Conservation (phyloP, 2,113 vertebrate species). For the Ondatra zibethicus region DNA sequence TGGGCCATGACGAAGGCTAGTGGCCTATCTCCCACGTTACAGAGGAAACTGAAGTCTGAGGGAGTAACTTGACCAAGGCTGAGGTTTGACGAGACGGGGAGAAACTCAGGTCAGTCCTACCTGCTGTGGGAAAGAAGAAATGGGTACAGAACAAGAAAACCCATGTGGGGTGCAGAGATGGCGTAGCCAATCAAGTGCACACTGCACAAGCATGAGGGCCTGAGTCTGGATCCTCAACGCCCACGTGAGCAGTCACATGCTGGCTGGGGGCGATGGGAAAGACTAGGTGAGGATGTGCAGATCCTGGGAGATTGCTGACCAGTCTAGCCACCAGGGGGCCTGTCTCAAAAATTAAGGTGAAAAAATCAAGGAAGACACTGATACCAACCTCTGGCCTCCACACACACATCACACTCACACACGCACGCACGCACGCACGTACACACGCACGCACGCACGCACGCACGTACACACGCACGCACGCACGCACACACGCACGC, state of each 20-base stretch:
- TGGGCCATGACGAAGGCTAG: neutral
- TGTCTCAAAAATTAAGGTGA: neutral
- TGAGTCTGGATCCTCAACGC: neutral
- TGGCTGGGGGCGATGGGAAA: neutral
- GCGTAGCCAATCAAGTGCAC: neutral
- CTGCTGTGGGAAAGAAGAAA: neutral
- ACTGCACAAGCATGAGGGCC: neutral
- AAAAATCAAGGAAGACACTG: neutral
- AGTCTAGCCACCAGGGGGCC: neutral
- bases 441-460: too few relatives aligned
- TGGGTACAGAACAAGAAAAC: neutral
- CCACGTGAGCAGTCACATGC: neutral
- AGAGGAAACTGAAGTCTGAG: neutral
- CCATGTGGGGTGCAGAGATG: too few relatives aligned
- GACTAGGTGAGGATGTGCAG: neutral
- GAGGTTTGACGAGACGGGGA: neutral
- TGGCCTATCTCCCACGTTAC: neutral
- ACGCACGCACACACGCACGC: neutral
- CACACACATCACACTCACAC: neutral
- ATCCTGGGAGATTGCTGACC: neutral
- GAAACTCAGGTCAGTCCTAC: neutral
- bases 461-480: neutral
- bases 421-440: too few relatives aligned
- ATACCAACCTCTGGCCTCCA: neutral
- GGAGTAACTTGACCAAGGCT: neutral